Evolutionary conservation across 2,888 invertebrate species (phyloP), one percentile per base, ranked within the genome.

Genomic region (Nudaria mundana): DNA sequence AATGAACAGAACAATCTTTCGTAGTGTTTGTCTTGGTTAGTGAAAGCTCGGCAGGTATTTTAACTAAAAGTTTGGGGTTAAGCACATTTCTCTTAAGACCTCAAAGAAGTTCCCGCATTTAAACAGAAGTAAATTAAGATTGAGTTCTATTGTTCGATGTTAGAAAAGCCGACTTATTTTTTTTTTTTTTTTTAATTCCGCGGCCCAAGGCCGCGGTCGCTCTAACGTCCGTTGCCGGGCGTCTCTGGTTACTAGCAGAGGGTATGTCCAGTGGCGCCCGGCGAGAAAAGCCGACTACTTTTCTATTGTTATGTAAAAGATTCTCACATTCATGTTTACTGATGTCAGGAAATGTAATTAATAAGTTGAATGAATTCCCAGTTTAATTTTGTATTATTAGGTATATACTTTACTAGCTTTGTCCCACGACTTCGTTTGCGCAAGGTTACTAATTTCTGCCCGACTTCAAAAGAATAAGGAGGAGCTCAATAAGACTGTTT

Each of bases 1-100:
- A 6, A 16, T 11, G 8, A 35, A 18, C 15, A 12, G 12, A 14
- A 20, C 18, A 11, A 26, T 14, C n/a, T 28, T 28, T 20, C 5
- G 4, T 10, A 0, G 14, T 26, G 14, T 35, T 35, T 35, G 35
- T 35, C 26, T 28, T 12, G 12, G 5, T 26, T 20, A 18, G 12
- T 28, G 18, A 28, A 35, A 28, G 35, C 28, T 26, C 20, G 12
- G 22, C 7, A 35, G 25, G 39, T 55, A 52, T 56, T 48, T 39
- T 40, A 40, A 31, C 34, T 37, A 20, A 32, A 30, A 45, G 34
- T 40, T 18, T 30, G 37, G 32, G 40, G 37, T 42, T 40, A 48
- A 52, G 40, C 40, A 38, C 29, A 37, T 30, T 22, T 39, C 26
- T 22, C 28, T 22, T 7, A 28, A 29, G 32, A 5, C 23, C 29